A percentile compares a stretch with the other conserved stretches of the same genome.
Conservation (phyloP, 2,797 vertebrate genomes). For the Kryptopterus vitreolus region DNA sequence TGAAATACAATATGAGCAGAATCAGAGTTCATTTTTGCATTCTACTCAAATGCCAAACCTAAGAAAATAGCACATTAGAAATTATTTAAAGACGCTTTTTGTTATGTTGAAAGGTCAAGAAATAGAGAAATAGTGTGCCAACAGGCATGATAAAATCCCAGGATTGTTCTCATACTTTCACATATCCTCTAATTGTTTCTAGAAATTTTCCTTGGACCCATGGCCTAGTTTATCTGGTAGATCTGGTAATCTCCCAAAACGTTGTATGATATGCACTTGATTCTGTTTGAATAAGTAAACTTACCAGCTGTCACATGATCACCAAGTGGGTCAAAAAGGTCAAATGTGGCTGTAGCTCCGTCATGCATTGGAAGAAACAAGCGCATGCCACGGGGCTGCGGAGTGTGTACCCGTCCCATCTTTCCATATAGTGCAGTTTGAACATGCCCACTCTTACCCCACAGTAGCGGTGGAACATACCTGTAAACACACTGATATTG, state of each 20-base stretch:
- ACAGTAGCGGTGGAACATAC: constrained; percentile 92
- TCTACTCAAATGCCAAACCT: background rate
- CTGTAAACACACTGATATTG: constrained; percentile 65
- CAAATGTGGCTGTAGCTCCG: constrained; percentile 91
- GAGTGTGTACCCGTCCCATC: constrained; percentile 89
- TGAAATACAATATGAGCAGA: background rate
- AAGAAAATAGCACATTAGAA: background rate
- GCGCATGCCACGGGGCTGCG: constrained; percentile 84
- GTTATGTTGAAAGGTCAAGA: background rate
- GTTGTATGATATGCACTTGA: background rate
- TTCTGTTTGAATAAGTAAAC: constrained; percentile 29
- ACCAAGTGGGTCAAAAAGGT: constrained; percentile 86
- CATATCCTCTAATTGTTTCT: background rate
- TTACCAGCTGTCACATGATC: constrained; percentile 88
- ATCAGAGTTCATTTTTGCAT: background rate
- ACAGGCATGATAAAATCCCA: background rate
- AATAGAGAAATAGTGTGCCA: background rate
- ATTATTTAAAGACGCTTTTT: background rate
- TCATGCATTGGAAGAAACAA: constrained; percentile 91
- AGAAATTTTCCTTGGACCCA: background rate
- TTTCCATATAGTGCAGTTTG: constrained; percentile 93
- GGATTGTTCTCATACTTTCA: background rate
- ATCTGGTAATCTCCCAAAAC: background rate
- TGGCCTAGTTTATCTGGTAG: no score
- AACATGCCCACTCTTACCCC: constrained; percentile 95